Conservation (phyloP, 2,888 invertebrate species). For the Gasteruption jaculator region DNA sequence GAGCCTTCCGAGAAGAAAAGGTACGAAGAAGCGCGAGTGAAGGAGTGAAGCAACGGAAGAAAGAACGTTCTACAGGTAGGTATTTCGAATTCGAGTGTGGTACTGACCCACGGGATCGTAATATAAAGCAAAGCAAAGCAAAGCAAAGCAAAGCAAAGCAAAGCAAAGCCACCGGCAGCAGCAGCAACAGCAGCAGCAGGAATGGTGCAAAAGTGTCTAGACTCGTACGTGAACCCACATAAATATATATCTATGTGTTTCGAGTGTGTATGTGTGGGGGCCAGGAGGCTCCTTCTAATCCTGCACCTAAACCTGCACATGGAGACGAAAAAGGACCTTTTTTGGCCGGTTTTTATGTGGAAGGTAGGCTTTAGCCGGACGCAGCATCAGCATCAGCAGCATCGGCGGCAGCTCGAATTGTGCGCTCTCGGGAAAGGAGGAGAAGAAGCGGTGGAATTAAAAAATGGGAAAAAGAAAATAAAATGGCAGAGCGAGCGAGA, state of each 20-base stretch:
- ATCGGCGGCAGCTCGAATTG: too few species aligned
- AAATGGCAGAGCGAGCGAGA: not conserved
- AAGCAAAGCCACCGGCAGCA: not conserved
- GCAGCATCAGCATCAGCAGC: not conserved
- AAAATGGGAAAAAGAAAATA: slow-evolving; percentile 11
- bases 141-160: not conserved
- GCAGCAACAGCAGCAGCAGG: not conserved
- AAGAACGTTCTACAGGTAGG: slow-evolving; percentile 20
- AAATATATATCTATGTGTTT: too few species aligned
- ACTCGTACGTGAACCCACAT: too few species aligned
- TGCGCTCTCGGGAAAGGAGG: slow-evolving; percentile 1
- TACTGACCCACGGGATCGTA: not conserved
- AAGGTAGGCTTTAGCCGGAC: too few species aligned
- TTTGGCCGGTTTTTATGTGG: too few species aligned
- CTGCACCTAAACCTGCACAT: too few species aligned
- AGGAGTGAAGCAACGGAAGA: not conserved
- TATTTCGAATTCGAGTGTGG: slow-evolving; percentile 22
- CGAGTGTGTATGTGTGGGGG: too few species aligned
- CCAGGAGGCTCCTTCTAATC: too few species aligned
- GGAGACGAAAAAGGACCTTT: too few species aligned
- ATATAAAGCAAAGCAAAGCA: not conserved
- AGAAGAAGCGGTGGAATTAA: slow-evolving; percentile 9
- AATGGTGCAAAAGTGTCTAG: too few species aligned
- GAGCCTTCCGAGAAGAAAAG: too few species aligned
- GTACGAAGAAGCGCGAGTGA: slow-evolving; percentile 3